Percentiles rank a stretch among this genome's conserved stretches.
phyloP scores from a whole-genome alignment of 2,797 vertebrate species.

The Natrix natrix region DNA sequence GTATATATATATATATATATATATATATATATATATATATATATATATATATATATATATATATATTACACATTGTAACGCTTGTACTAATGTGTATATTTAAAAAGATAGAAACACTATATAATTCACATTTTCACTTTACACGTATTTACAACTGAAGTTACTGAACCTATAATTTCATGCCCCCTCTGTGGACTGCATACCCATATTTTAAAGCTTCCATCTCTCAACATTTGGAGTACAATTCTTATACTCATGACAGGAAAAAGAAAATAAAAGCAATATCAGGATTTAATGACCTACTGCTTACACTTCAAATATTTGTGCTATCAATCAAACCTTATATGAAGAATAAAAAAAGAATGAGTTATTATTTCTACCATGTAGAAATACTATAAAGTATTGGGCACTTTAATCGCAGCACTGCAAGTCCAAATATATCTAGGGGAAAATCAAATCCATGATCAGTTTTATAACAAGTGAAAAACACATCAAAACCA shows the following conservation, averaged over 20 bases:
- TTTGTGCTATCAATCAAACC: slow-evolving; percentile 27
- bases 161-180: slow-evolving; percentile 38
- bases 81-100: slow-evolving; percentile 66
- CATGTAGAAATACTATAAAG: slow-evolving; percentile 6
- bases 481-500: background rate
- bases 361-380: background rate
- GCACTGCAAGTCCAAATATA: background rate
- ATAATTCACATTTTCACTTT: slow-evolving; percentile 62
- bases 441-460: background rate
- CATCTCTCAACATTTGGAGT: background rate
- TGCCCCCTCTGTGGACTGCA: slow-evolving; percentile 18
- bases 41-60: too few relatives aligned
- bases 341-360: slow-evolving; percentile 36
- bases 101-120: slow-evolving; percentile 72
- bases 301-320: slow-evolving; percentile 53
- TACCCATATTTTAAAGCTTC: background rate
- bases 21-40: slow-evolving; percentile 41
- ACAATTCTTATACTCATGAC: slow-evolving; percentile 13
- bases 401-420: background rate
- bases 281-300: slow-evolving; percentile 45
- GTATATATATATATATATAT: background rate
- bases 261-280: slow-evolving; percentile 50
- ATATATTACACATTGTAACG: slow-evolving; percentile 62
- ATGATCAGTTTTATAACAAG: slow-evolving; percentile 9
- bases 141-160: slow-evolving; percentile 64